A percentile compares a stretch with the other conserved stretches of the same genome.
Conservation (phyloP, 2,797 vertebrate genomes). For the Malurus leucopterus region DNA sequence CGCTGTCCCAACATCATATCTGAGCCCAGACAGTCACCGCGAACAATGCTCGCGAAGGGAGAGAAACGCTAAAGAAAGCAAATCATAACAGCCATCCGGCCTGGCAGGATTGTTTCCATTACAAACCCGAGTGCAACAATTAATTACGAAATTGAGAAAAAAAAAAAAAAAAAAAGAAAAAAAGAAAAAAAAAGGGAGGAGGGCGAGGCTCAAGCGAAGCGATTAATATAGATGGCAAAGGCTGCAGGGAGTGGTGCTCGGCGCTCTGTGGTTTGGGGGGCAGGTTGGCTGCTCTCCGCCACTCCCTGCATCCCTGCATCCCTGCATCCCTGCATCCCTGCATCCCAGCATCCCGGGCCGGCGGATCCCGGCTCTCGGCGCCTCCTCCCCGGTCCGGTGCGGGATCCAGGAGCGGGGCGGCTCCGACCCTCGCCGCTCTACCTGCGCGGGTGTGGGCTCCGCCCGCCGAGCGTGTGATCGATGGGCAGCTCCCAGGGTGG, state of each 20-base stretch:
- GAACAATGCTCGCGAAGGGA: constrained; percentile 61
- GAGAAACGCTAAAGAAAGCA: constrained; percentile 45
- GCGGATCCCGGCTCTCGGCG: neutral
- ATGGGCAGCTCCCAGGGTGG: neutral
- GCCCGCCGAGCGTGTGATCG: neutral
- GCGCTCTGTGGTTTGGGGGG: neutral
- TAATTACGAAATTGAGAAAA: neutral
- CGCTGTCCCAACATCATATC: constrained; percentile 70
- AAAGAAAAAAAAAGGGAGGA: neutral
- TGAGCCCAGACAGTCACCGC: constrained; percentile 61
- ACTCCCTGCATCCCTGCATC: neutral
- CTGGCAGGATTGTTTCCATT: neutral
- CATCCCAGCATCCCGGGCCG: neutral
- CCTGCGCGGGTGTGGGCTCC: neutral
- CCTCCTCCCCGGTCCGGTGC: neutral
- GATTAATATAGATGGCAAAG: neutral
- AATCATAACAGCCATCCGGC: constrained; percentile 33
- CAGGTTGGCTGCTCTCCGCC: neutral
- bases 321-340: neutral
- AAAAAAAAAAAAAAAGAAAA: neutral
- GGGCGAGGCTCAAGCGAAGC: neutral
- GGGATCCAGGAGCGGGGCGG: neutral
- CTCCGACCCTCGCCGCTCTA: neutral
- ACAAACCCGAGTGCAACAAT: neutral
- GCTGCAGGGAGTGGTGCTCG: neutral